Conservation (phyloP, 1,140 invertebrate species). For the Globodera rostochiensis region DNA sequence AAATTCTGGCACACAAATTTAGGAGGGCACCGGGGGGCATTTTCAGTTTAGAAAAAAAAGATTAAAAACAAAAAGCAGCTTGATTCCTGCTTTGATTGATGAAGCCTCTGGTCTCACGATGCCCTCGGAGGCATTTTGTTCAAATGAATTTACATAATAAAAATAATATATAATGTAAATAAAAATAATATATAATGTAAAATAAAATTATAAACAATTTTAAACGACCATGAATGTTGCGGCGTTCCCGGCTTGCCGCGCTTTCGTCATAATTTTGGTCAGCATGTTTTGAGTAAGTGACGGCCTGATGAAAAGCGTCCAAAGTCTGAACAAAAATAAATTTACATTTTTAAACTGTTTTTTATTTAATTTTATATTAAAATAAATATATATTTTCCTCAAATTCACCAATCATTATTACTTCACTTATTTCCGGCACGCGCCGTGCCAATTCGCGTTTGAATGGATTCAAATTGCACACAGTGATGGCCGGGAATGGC, state of each 20-base stretch:
- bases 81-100: too few relatives aligned
- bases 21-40: too few relatives aligned
- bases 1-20: too few relatives aligned
- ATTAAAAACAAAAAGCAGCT: too few relatives aligned
- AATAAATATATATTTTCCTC: constrained; percentile 22
- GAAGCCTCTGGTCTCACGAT: too few relatives aligned
- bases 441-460: constrained; percentile 57
- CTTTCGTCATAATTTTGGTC: constrained; percentile 35
- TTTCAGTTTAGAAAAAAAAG: too few relatives aligned
- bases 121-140: too few relatives aligned
- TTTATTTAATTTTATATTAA: too few relatives aligned
- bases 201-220: constrained; percentile 7
- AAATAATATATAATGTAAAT: too few relatives aligned
- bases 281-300: constrained; percentile 56
- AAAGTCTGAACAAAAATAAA: constrained; percentile 39
- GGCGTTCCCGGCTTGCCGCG: not conserved
- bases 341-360: constrained; percentile 6
- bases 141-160: not conserved
- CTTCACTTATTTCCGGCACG: constrained; percentile 62
- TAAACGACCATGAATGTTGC: constrained; percentile 14
- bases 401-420: not conserved
- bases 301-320: constrained; percentile 63
- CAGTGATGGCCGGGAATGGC: constrained; percentile 58
- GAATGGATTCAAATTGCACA: constrained; percentile 63
- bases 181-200: too few relatives aligned